Conservation (phyloP, 1,140 invertebrate genomes). For the Camponotus pennsylvanicus region DNA sequence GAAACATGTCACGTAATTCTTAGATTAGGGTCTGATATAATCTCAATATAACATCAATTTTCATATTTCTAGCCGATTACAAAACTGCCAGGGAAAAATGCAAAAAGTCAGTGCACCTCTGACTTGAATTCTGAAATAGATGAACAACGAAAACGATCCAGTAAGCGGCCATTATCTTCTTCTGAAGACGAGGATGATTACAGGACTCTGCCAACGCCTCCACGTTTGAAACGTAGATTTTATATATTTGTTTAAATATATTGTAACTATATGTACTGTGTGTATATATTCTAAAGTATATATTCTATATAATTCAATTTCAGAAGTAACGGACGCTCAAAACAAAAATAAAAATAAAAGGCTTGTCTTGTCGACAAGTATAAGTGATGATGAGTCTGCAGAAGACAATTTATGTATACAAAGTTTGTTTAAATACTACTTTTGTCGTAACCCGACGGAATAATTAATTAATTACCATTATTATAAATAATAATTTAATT, state of each 20-base stretch:
- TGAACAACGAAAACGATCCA: background rate
- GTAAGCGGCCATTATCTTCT: background rate
- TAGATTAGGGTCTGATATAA: background rate
- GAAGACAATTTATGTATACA: background rate
- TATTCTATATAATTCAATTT: background rate
- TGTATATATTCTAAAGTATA: background rate
- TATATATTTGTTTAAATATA: slow-evolving; percentile 1
- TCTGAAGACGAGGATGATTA: background rate
- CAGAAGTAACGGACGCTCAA: background rate
- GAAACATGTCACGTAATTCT: background rate
- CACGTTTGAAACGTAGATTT: background rate
- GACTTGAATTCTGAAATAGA: background rate
- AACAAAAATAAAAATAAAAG: background rate
- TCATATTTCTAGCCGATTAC: background rate
- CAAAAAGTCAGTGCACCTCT: background rate
- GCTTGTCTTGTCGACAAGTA: background rate
- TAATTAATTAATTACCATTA: too few relatives aligned
- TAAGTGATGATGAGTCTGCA: slow-evolving; percentile 9
- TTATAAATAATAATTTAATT: too few relatives aligned
- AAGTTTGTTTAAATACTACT: background rate
- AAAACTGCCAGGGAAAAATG: slow-evolving; percentile 8
- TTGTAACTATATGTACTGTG: background rate
- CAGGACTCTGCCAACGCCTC: background rate
- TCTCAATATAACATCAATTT: background rate
- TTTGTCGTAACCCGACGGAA: too few relatives aligned